Base-by-base conservation (phyloP, 2,797 vertebrate genomes). In the Agapornis canus region DNA sequence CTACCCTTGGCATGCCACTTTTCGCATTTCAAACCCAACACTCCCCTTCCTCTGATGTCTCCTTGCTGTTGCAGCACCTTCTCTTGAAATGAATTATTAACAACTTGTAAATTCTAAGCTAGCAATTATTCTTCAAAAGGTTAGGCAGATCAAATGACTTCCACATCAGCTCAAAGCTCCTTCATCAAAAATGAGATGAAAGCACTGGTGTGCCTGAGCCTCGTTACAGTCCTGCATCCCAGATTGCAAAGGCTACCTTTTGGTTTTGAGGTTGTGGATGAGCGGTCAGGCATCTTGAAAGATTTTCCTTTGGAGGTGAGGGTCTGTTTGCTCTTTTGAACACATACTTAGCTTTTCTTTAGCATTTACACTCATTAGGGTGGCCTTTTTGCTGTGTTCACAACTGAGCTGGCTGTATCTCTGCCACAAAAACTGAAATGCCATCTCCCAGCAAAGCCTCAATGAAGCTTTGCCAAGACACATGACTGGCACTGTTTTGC, bases 91-190 rank as follows among this genome's bases (percentile, higher is more conserved):
- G 72, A 88, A 91, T 94, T 89, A 80, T 83, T 94, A 93, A 78
- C 47, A 79, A 93, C 63, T 82, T 75, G 71, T 82, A 90, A 86
- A 78, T 73, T 79, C 68, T 78, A 78, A 95, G 76, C 89, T 84
- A 95, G 77, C 26, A 73, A 90, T 94, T 94, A 85, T 88, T 91
- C n/a, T 93, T 48, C 32, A 52, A 94, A 96, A 97, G 88, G 96
- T 95, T 92, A 93, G 64, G n/a, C 64, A 91, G 83, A 87, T 94
- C 86, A 91, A 88, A 92, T 94, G 54, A 80, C 52, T 93, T 88
- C 89, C 43, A 80, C 85, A 81, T 78, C 73, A 87, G n/a, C 75
- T 93, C 68, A 88, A 95, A 96, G 40, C 37, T 95, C 37, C 52
- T 95, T 75, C 47, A 60, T 80, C 64, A 94, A 91, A 92, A 95